phyloP scores from a whole-genome alignment of 2,113 vertebrate genomes.

The Chamaetylas fuelleborni region DNA sequence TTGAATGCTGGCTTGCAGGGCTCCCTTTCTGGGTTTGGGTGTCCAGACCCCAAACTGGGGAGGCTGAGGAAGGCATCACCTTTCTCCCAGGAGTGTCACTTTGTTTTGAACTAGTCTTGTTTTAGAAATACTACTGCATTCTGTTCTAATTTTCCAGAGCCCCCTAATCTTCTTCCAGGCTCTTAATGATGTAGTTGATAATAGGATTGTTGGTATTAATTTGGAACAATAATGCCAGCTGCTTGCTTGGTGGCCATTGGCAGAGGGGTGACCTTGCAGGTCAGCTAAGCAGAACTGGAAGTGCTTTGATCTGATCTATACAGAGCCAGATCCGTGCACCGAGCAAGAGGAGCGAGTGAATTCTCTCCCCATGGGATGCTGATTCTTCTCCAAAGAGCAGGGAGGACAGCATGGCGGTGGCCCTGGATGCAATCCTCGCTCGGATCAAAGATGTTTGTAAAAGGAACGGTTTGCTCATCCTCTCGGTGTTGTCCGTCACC shows the following conservation, averaged over 20 bases:
- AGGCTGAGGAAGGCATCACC: rapidly evolving
- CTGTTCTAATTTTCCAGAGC: slow-evolving; percentile 89
- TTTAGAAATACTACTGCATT: slow-evolving; percentile 67
- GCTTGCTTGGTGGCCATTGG: slow-evolving; percentile 81
- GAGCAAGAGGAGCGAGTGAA: neutral
- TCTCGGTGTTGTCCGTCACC: slow-evolving; percentile 93
- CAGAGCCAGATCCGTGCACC: slow-evolving; percentile 65
- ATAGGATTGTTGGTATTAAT: slow-evolving; percentile 96
- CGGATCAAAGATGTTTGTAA: slow-evolving; percentile 90
- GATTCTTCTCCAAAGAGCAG: slow-evolving; percentile 60
- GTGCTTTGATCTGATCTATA: slow-evolving; percentile 74
- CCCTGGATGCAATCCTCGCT: slow-evolving; percentile 80
- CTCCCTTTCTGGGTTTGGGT: neutral
- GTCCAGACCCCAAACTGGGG: neutral
- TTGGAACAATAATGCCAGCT: slow-evolving; percentile 84
- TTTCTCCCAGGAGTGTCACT: neutral
- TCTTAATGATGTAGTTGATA: slow-evolving; percentile 87
- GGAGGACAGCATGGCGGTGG: slow-evolving; percentile 80
- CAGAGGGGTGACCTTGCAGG: slow-evolving; percentile 67
- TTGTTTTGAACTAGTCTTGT: slow-evolving; percentile 41
- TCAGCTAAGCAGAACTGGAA: slow-evolving; percentile 67
- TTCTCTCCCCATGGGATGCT: slow-evolving; percentile 77
- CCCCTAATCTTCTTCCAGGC: slow-evolving; percentile 90
- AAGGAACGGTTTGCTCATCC: slow-evolving; percentile 93
- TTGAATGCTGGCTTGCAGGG: neutral